Evolutionary conservation across 2,113 vertebrate genomes (phyloP), one percentile per base, ranked within the genome.

Genomic region (Dipodomys stephensi): DNA sequence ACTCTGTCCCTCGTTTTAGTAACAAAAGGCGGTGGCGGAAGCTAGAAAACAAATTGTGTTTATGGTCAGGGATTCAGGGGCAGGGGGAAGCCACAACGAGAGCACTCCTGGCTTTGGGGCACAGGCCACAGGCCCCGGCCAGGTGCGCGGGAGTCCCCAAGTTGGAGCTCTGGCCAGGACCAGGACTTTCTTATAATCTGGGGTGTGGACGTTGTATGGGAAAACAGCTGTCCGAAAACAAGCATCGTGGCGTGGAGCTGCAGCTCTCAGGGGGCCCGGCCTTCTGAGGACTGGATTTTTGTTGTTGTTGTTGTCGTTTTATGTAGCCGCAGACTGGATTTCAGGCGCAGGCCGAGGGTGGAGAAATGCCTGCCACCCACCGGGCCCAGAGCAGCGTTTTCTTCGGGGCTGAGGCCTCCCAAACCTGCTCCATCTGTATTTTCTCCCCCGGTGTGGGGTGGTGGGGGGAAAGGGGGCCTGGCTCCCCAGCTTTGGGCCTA

Each of bases 21-120:
- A 78, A 13, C 8, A 25, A 35, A 85, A 87, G 53, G 65, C 46
- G 28, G 23, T 22, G 0, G 83, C 72, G 53, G 60, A 20, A 80
- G 88, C 44, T 5, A 88, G 68, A 80, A 90, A 93, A 83, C 28
- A 32, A 92, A 95, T 44, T 93, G 5, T 25, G 82, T 88, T 49
- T 86, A 25, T 72, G 79, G 35, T 65, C 81, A 32, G 88, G 77
- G 18, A 79, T 60, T 30, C 18, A 9, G 62, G 35, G 60, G 39
- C 28, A 95, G 57, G 64, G 84, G 77, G 68, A n/a, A 94, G 73
- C 11, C 1, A 23, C 71, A 81, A 32, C 1, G 6, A 64, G 39
- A 83, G 13, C n/a, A 1, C 12, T 90, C 3, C 0, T 0, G 53
- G n/a, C 77, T 44, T 93, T 87, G 32, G 27, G 16, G 20, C 82